These are phyloP conservation scores for Cryptus viduatorius DNA, from an alignment of 2,888 invertebrate genomes.

Conservation along the genomic window DNA sequence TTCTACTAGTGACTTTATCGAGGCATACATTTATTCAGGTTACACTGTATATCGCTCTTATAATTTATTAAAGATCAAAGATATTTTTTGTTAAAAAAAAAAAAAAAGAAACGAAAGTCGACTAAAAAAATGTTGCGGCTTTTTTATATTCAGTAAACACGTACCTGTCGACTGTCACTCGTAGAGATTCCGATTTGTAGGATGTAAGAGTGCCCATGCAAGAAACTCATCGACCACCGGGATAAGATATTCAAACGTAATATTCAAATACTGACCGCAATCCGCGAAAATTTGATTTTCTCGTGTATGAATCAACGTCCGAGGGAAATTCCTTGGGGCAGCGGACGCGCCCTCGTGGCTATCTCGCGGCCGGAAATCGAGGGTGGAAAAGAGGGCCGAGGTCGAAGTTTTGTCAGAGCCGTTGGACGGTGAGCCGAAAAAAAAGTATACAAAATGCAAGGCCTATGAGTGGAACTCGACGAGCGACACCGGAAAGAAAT, in stretches of 20 bases:
- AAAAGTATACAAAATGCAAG: conserved; percentile 67
- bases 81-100: not conserved
- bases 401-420: conserved; percentile 55
- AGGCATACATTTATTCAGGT: conserved; percentile 8
- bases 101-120: not conserved
- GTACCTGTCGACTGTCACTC: not conserved
- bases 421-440: conserved; percentile 39
- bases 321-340: conserved; percentile 66
- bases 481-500: conserved; percentile 37
- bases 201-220: conserved; percentile 19
- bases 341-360: conserved; percentile 64
- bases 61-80: not conserved
- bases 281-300: conserved; percentile 78
- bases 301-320: conserved; percentile 77
- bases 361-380: conserved; percentile 62
- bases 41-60: not conserved
- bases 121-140: too few species aligned
- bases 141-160: conserved; percentile 21
- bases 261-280: conserved; percentile 81
- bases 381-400: conserved; percentile 60
- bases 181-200: not conserved
- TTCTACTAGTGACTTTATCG: conserved; percentile 24
- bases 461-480: conserved; percentile 61
- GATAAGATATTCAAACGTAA: conserved; percentile 80
- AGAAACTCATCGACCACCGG: conserved; percentile 57